Conservation (phyloP, 2,797 vertebrate species). For the Acanthurus leucopareius region DNA sequence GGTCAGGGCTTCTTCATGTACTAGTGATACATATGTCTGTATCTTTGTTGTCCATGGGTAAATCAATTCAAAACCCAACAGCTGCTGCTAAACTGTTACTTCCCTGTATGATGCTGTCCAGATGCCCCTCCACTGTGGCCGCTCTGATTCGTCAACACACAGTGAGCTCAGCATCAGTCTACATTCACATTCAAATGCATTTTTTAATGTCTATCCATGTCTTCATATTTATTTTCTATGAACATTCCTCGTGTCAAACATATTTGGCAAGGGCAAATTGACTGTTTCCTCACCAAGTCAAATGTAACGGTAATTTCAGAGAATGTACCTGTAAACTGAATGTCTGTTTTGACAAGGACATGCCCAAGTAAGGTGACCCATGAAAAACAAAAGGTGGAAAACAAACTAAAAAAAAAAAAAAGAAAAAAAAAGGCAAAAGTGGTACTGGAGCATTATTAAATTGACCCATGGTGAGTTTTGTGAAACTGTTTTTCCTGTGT, state of each 20-base stretch:
- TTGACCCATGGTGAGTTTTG: conserved; percentile 69
- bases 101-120: conserved; percentile 78
- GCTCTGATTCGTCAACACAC: conserved; percentile 56
- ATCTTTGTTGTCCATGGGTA: conserved; percentile 83
- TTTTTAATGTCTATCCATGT: conserved; percentile 53
- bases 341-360: conserved; percentile 79
- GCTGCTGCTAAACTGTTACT: conserved; percentile 87
- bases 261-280: conserved; percentile 75
- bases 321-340: conserved; percentile 88
- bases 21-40: conserved; percentile 78
- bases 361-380: conserved; percentile 68
- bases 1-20: conserved; percentile 76
- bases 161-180: conserved; percentile 69
- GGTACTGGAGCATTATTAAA: conserved; percentile 73
- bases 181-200: conserved; percentile 47
- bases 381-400: conserved; percentile 46
- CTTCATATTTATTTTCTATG: conserved; percentile 72
- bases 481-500: conserved; percentile 72
- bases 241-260: conserved; percentile 64
- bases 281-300: conserved; percentile 78
- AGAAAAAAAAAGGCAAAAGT: conserved; percentile 44
- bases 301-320: conserved; percentile 82
- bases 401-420: conserved; percentile 22
- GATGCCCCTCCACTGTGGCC: conserved; percentile 62
- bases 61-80: conserved; percentile 84